Evolutionary conservation across 64 coral and sea anemone species (phyloP).

Genomic region (Montipora efflorescens): DNA sequence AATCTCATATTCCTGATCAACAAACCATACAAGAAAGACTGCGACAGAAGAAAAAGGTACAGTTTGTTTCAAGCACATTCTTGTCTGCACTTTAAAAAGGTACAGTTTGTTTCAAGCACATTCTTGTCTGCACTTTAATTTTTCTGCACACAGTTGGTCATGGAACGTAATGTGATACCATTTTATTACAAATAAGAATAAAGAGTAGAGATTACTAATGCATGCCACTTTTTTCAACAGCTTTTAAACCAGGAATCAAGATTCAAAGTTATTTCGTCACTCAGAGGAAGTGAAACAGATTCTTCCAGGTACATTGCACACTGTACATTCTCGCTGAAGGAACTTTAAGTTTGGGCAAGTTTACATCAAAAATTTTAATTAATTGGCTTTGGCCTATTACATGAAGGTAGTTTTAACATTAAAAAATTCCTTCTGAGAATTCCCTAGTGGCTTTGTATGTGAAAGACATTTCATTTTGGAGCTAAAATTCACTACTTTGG

Average conservation of each 20-base stretch:
- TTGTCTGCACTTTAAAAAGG: background rate
- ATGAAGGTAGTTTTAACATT: too few species aligned
- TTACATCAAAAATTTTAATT: too few species aligned
- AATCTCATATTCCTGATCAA: conserved; percentile 28
- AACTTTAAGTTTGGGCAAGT: too few species aligned
- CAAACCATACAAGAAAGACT: conserved; percentile 24
- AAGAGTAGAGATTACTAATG: too few species aligned
- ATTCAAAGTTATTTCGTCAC: conserved; percentile 50
- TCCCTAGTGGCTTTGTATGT: too few species aligned
- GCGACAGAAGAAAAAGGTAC: conserved; percentile 46
- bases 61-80: background rate
- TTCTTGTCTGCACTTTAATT: background rate
- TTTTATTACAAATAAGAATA: too few species aligned
- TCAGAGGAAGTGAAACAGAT: conserved; percentile 4
- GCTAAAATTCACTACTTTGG: too few species aligned
- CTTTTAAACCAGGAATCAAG: conserved; percentile 51
- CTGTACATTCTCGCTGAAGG: too few species aligned
- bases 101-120: background rate
- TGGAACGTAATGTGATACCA: too few species aligned
- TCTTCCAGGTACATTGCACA: background rate
- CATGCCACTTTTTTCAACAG: background rate
- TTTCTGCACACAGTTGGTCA: background rate
- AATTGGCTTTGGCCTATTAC: too few species aligned
- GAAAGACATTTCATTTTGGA: too few species aligned
- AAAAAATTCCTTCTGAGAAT: too few species aligned